Evolutionary conservation across 2,113 vertebrate genomes (phyloP).

Genomic region (Puma concolor): DNA sequence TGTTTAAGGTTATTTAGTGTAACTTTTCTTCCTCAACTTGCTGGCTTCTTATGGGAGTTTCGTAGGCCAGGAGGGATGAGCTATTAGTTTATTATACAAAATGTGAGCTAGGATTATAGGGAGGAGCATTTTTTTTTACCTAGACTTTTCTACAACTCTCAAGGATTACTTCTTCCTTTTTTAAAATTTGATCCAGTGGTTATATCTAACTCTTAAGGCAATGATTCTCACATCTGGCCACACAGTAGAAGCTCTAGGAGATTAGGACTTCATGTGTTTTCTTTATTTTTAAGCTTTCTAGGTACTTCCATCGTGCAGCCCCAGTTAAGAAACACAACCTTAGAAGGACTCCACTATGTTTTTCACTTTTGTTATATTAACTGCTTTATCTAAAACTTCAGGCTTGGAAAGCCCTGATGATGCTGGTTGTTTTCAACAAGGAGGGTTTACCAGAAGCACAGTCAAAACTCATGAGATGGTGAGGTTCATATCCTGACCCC

Average conservation of each 20-base stretch:
- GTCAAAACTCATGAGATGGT: neutral
- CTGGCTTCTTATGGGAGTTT: neutral
- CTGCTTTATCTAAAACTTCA: neutral
- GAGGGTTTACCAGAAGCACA: neutral
- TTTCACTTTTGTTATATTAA: neutral
- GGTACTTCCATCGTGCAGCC: neutral
- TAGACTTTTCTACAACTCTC: neutral
- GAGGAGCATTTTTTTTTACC: neutral
- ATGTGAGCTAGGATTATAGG: neutral
- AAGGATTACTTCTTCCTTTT: neutral
- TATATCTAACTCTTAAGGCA: neutral
- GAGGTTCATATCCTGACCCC: neutral
- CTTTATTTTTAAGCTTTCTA: neutral
- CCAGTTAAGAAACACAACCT: neutral
- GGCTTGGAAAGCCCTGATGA: neutral
- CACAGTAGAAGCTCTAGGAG: neutral
- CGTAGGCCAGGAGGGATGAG: neutral
- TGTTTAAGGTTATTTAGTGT: neutral
- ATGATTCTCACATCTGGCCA: neutral
- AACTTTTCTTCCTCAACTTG: neutral
- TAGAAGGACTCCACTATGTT: neutral
- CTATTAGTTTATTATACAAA: neutral
- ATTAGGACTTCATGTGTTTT: neutral
- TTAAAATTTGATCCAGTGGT: neutral
- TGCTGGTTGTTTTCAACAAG: neutral